Evolutionary conservation across 2,113 vertebrate genomes (phyloP).

Genomic region (Rhynchopsitta pachyrhyncha): DNA sequence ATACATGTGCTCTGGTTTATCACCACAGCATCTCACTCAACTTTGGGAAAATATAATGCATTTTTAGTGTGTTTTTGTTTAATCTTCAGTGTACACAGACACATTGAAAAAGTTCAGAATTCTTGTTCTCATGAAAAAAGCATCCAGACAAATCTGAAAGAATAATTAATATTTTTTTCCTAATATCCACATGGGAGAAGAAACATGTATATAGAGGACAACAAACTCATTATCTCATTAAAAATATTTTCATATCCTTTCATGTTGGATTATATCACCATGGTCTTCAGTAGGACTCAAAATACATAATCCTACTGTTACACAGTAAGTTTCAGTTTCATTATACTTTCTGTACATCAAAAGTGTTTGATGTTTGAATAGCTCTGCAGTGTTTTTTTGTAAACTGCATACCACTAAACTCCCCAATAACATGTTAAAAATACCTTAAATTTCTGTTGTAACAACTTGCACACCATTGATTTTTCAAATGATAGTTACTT

Average conservation of each 20-base stretch:
- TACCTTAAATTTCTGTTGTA: neutral
- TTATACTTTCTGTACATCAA: neutral
- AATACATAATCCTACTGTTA: neutral
- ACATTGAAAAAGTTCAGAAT: neutral
- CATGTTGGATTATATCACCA: neutral
- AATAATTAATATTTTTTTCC: neutral
- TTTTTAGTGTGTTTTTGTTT: neutral
- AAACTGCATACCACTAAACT: neutral
- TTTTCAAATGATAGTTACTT: neutral
- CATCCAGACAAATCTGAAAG: neutral
- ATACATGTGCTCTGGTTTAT: neutral
- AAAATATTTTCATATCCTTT: neutral
- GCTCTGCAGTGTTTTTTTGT: neutral
- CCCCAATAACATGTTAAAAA: neutral
- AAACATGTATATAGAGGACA: neutral
- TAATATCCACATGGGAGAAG: neutral
- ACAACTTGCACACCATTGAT: neutral
- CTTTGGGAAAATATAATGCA: neutral
- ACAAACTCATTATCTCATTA: neutral
- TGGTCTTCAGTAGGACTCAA: neutral
- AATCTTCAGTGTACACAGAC: neutral
- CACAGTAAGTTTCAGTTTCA: neutral
- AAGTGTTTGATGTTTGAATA: neutral
- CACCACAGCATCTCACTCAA: neutral
- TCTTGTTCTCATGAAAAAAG: neutral